A percentile compares a stretch with the other conserved stretches of the same genome.
These are phyloP conservation scores for Dendropsophus ebraccatus DNA, from an alignment of 2,113 vertebrate species.

Conservation along the genomic window DNA sequence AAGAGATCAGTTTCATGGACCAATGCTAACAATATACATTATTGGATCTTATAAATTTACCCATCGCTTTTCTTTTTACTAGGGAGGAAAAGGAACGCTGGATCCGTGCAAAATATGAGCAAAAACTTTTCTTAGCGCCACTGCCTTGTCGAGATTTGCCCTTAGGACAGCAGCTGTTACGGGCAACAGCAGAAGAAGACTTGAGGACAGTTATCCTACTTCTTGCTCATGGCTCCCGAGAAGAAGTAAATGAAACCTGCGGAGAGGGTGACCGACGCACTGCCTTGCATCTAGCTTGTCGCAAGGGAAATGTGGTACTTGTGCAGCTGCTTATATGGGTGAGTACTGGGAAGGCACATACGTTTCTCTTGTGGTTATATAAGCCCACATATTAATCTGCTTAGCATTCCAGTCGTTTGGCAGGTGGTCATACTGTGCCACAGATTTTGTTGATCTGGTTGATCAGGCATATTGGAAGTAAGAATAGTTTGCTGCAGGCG, in stretches of 20 bases:
- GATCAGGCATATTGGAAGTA: background rate
- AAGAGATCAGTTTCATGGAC: background rate
- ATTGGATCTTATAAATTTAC: background rate
- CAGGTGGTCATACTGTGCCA: background rate
- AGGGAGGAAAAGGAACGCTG: constrained; percentile 97
- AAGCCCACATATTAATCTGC: background rate
- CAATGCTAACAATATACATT: background rate
- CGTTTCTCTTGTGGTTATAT: too few species aligned
- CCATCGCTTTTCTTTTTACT: constrained; percentile 56
- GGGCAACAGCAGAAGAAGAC: constrained; percentile 89
- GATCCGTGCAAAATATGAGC: constrained; percentile 97
- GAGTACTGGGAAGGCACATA: too few species aligned
- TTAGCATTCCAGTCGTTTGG: background rate
- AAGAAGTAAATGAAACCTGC: constrained; percentile 94
- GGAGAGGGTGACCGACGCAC: constrained; percentile 92
- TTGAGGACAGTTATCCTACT: constrained; percentile 86
- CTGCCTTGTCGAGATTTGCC: constrained; percentile 81
- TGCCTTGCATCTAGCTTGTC: constrained; percentile 88
- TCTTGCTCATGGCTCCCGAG: constrained; percentile 87
- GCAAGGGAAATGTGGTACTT: constrained; percentile 89
- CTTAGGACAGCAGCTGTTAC: constrained; percentile 89
- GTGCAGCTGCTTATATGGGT: constrained; percentile 96
- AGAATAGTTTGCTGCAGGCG: background rate
- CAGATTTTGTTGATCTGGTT: background rate
- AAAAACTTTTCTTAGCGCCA: constrained; percentile 89